These are phyloP conservation scores for Corythoichthys intestinalis DNA, from an alignment of 2,113 vertebrate species.

Conservation along the genomic window DNA sequence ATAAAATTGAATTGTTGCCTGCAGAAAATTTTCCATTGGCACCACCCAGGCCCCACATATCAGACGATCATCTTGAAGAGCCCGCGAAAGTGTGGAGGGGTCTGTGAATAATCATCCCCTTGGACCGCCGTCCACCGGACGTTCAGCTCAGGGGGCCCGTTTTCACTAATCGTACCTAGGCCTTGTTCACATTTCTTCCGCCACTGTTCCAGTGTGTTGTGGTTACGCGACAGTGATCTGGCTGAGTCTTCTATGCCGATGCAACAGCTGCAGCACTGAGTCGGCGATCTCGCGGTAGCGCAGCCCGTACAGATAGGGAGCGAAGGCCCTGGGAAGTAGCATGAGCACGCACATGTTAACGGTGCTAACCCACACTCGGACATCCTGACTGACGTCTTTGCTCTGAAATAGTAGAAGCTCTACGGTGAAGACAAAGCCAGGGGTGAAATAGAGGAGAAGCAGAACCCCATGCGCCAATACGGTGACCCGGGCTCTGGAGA, in stretches of 20 bases:
- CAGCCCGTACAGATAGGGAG: slow-evolving; percentile 75
- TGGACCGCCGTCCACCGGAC: too few species aligned
- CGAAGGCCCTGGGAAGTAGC: slow-evolving; percentile 70
- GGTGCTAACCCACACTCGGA: slow-evolving; percentile 67
- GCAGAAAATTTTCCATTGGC: too few species aligned
- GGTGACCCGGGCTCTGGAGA: slow-evolving; percentile 75
- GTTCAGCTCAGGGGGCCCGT: too few species aligned
- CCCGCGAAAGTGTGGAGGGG: too few species aligned
- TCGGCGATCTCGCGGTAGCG: slow-evolving; percentile 73
- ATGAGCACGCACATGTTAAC: slow-evolving; percentile 71
- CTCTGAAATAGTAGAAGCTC: slow-evolving; percentile 62
- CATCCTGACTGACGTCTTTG: slow-evolving; percentile 18
- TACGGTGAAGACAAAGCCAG: slow-evolving; percentile 67
- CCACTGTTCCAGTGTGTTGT: too few species aligned
- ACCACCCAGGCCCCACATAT: too few species aligned
- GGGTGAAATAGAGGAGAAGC: slow-evolving; percentile 72
- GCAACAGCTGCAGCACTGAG: slow-evolving; percentile 55
- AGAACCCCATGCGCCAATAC: slow-evolving; percentile 72
- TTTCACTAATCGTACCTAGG: too few species aligned
- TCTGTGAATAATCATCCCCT: too few species aligned
- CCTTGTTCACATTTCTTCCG: too few species aligned
- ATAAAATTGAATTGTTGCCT: too few species aligned
- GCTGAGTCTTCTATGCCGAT: slow-evolving; percentile 33
- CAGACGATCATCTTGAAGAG: too few species aligned
- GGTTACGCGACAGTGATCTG: slow-evolving; percentile 6